Conservation (phyloP, 2,888 invertebrate genomes). For the Lagria hirta region DNA sequence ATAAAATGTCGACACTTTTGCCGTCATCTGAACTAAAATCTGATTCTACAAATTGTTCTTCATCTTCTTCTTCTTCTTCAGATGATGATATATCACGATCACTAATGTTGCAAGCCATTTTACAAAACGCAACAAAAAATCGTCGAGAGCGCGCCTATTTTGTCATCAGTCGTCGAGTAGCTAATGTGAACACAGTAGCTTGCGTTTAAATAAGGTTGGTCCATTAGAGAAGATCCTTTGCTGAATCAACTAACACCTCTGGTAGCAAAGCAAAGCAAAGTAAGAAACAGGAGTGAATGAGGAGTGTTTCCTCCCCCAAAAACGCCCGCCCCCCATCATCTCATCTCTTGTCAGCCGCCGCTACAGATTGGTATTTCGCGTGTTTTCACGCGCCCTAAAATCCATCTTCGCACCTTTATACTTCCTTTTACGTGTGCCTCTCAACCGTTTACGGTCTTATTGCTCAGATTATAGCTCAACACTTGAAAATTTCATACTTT, state of each 20-base stretch:
- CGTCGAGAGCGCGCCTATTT: too few species aligned
- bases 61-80: constrained; percentile 30
- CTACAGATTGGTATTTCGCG: constrained; percentile 54
- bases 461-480: constrained; percentile 23
- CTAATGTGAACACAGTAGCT: too few species aligned
- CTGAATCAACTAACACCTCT: constrained; percentile 49
- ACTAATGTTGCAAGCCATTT: constrained; percentile 22
- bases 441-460: constrained; percentile 36
- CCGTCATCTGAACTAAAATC: constrained; percentile 40
- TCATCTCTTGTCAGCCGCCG: constrained; percentile 46
- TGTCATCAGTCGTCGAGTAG: constrained; percentile 35
- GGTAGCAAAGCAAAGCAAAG: constrained; percentile 2
- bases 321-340: constrained; percentile 33
- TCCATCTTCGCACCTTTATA: constrained; percentile 53
- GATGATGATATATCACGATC: constrained; percentile 26
- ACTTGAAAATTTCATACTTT: too few species aligned
- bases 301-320: constrained; percentile 33
- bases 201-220: constrained; percentile 42
- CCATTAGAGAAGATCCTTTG: constrained; percentile 50
- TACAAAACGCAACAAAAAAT: constrained; percentile 31
- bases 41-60: constrained; percentile 33
- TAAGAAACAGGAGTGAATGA: background rate
- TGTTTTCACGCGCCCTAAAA: constrained; percentile 50
- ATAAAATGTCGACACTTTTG: constrained; percentile 44
- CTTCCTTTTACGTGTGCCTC: constrained; percentile 42